Conservation (phyloP, 2,797 vertebrate species). For the Gallinago stenura region DNA sequence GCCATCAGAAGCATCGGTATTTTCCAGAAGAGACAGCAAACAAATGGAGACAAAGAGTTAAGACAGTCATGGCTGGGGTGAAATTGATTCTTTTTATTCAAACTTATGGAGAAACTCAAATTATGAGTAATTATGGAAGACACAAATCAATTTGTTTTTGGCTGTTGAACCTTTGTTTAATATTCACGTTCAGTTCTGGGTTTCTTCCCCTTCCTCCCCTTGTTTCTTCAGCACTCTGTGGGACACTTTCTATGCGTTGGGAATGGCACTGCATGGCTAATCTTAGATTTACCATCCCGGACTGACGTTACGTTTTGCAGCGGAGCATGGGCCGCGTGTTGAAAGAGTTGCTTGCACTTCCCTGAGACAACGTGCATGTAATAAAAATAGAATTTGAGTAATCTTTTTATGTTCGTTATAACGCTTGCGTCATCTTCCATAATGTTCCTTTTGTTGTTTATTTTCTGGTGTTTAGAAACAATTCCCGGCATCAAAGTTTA, state of each 20-base stretch:
- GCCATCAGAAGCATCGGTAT: slow-evolving; percentile 80
- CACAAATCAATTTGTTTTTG: slow-evolving; percentile 23
- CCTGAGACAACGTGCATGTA: slow-evolving; percentile 30
- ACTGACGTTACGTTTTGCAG: neutral
- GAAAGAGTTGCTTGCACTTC: slow-evolving; percentile 32
- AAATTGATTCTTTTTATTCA: slow-evolving; percentile 85
- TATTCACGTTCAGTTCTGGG: slow-evolving; percentile 29
- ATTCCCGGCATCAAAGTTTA: neutral
- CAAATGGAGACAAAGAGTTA: slow-evolving; percentile 88
- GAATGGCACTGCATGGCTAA: slow-evolving; percentile 77
- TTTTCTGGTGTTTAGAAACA: slow-evolving; percentile 27
- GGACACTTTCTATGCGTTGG: neutral
- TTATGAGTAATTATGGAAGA: slow-evolving; percentile 71
- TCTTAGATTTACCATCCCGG: neutral
- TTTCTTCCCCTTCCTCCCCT: slow-evolving; percentile 13
- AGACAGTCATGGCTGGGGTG: slow-evolving; percentile 86
- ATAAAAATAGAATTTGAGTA: neutral
- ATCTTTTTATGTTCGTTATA: neutral
- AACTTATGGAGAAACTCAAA: slow-evolving; percentile 55
- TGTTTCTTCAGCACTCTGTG: neutral
- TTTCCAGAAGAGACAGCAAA: slow-evolving; percentile 81
- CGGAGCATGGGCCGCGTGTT: slow-evolving; percentile 10
- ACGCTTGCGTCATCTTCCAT: neutral
- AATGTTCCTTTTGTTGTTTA: neutral
- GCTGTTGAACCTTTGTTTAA: slow-evolving; percentile 55